Base-by-base conservation (phyloP, 2,888 invertebrate genomes). In the Stenurella melanura region DNA sequence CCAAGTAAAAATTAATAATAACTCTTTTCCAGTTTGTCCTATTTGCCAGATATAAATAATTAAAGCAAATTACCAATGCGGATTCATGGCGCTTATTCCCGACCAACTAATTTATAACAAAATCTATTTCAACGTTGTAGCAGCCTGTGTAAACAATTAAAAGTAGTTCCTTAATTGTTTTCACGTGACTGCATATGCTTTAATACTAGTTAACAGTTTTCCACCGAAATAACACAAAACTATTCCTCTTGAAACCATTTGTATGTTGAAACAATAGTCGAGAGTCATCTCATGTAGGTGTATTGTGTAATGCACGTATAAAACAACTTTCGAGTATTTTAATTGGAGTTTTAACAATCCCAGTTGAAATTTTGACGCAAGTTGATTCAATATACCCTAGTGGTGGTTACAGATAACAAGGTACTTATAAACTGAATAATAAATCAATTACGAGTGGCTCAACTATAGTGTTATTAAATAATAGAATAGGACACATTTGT, bases 331-430 rank as follows among this genome's bases (percentile, higher is more conserved):
- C 50, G 15, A 50, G 50, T 50, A 4, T 9, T 11, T 50, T 50
- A 50, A 50, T 50, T 50, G 50, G 50, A 50, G n/a, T 50, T 50
- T 50, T n/a, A 50, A 50, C 50, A 15, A 50, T 15, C 2, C 4
- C n/a, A 50, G n/a, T 15, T 50, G 1, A n/a, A 50, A 50, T 50
- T 50, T 50, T 50, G n/a, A 50, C n/a, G n/a, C n/a, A 50, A n/a
- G 3, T 50, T 50, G n/a, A 50, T 50, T 50, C 50, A 50, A 50
- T 50, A 50, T 50, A 50, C 4, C 50, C n/a, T 15, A 50, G 50
- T n/a, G 50, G 50, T n/a, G 50, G 50, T 50, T n/a, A n/a, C n/a
- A 50, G 50, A 50, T 50, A 50, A 50, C 50, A 50, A 50, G 50
- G n/a, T 50, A 50, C 50, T 50, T 50, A n/a, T 50, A 50, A 50